Conservation (phyloP, 2,888 invertebrate species). For the Drosophila macrospina region DNA sequence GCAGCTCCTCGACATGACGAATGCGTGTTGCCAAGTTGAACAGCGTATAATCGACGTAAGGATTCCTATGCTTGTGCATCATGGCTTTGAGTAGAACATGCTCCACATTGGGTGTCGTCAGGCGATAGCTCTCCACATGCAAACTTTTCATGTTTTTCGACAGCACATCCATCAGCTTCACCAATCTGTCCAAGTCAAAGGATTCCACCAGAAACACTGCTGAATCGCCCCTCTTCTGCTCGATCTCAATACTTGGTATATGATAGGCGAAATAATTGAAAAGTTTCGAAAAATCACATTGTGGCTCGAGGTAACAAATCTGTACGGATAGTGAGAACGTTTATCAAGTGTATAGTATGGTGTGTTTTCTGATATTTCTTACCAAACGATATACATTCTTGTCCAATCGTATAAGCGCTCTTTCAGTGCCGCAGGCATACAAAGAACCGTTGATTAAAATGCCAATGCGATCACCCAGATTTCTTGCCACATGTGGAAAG, state of each 20-base stretch:
- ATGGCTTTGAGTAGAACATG: slow-evolving; percentile 89
- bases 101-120: slow-evolving; percentile 92
- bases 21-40: slow-evolving; percentile 16
- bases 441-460: slow-evolving; percentile 92
- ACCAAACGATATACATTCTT: slow-evolving; percentile 92
- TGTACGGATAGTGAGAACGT: slow-evolving; percentile 83
- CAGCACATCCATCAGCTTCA: slow-evolving; percentile 88
- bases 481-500: slow-evolving; percentile 94
- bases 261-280: slow-evolving; percentile 84
- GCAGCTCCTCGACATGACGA: slow-evolving; percentile 8
- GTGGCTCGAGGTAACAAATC: slow-evolving; percentile 86
- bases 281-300: slow-evolving; percentile 91
- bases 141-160: slow-evolving; percentile 87
- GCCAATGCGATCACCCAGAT: slow-evolving; percentile 93
- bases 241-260: slow-evolving; percentile 92
- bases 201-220: slow-evolving; percentile 91
- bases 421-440: slow-evolving; percentile 91
- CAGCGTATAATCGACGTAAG: neutral
- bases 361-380: neutral
- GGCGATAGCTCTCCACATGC: slow-evolving; percentile 90
- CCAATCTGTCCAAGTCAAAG: slow-evolving; percentile 88
- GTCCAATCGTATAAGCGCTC: slow-evolving; percentile 91
- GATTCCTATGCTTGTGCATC: neutral
- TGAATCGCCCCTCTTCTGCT: slow-evolving; percentile 90
- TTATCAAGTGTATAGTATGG: no score